phyloP scores from a whole-genome alignment of 1,140 invertebrate species.

The Thrips palmi region DNA sequence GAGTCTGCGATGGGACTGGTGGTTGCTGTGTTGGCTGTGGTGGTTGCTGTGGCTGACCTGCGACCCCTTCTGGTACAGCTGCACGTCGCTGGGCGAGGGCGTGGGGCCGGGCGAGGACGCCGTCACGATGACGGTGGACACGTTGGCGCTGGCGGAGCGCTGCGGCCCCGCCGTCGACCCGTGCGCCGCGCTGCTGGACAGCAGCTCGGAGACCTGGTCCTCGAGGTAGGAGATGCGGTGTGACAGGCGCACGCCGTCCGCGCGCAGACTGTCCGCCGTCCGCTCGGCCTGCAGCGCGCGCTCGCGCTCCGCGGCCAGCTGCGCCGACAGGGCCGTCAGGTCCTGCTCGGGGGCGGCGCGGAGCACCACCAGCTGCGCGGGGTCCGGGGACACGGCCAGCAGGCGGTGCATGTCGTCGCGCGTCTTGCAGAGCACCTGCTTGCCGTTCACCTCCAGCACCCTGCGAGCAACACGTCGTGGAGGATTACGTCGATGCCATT shows the following conservation, averaged over 20 bases:
- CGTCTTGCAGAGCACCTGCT: constrained; percentile 43
- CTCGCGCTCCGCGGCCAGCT: constrained; percentile 31
- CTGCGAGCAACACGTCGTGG: constrained; percentile 25
- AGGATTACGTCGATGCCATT: background rate
- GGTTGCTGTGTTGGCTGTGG: constrained; percentile 25
- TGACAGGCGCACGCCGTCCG: constrained; percentile 64
- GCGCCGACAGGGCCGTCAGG: constrained; percentile 27
- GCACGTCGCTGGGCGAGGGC: constrained; percentile 24
- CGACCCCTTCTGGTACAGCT: constrained; percentile 43
- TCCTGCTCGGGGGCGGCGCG: constrained; percentile 18
- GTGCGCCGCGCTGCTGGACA: constrained; percentile 18
- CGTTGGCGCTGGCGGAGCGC: constrained; percentile 12
- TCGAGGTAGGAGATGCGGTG: constrained; percentile 77
- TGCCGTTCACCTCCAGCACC: constrained; percentile 69
- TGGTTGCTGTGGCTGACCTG: constrained; percentile 27
- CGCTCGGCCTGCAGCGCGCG: constrained; percentile 39
- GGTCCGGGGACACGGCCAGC: constrained; percentile 23
- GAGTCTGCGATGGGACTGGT: background rate
- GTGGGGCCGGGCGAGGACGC: background rate
- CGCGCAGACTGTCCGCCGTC: constrained; percentile 36
- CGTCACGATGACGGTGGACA: constrained; percentile 20
- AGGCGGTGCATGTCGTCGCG: constrained; percentile 47
- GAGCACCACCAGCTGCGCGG: constrained; percentile 32
- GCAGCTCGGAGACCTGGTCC: constrained; percentile 58
- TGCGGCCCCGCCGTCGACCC: background rate